These are phyloP conservation scores for Clitarchus hookeri DNA, from an alignment of 2,888 invertebrate species.

Conservation along the genomic window DNA sequence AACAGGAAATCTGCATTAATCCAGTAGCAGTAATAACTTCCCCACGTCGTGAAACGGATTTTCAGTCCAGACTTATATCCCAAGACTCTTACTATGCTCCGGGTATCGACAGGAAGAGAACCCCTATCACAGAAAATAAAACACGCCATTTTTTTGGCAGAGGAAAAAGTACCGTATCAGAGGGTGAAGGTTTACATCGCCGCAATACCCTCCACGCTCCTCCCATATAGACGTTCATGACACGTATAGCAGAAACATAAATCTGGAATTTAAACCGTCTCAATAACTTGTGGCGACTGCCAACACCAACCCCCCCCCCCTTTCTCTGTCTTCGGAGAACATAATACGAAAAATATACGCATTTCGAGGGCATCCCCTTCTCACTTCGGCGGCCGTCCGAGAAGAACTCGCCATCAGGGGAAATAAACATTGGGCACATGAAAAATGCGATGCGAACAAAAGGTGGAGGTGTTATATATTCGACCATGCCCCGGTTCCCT, in stretches of 20 bases:
- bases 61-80: neutral
- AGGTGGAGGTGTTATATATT: constrained; percentile 17
- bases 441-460: constrained; percentile 32
- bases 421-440: constrained; percentile 37
- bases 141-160: neutral
- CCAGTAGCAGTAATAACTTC: no score
- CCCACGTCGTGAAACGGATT: no score
- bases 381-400: neutral
- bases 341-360: constrained; percentile 12
- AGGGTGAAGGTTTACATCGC: neutral
- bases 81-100: neutral
- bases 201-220: neutral
- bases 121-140: neutral
- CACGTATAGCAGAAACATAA: constrained; percentile 18
- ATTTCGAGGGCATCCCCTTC: neutral
- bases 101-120: neutral
- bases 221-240: constrained; percentile 6
- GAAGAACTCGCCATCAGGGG: constrained; percentile 36
- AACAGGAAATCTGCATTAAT: no score
- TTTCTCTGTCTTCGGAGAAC: neutral
- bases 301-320: neutral
- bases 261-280: constrained; percentile 2
- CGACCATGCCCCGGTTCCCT: neutral
- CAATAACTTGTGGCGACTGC: neutral
- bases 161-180: neutral